Evolutionary conservation across 2,888 invertebrate genomes (phyloP), one percentile per base, ranked within the genome.

Genomic region (Himalopsyche kuldschensis): DNA sequence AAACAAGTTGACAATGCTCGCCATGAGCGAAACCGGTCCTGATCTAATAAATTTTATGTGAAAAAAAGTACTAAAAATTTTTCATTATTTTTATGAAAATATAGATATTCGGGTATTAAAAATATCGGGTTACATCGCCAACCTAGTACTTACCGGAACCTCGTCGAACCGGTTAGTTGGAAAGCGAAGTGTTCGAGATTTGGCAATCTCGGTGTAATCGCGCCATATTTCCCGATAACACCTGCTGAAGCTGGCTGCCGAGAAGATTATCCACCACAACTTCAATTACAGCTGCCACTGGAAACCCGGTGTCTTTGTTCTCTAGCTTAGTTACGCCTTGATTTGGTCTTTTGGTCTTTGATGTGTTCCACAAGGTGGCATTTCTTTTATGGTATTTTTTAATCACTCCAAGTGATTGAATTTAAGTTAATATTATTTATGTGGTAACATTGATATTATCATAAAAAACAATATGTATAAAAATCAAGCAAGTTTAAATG

Each of bases 211-310:
- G 69, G 69, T 69, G 69, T 69, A 69, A 69, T 69, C 27, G 30
- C 69, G 69, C 69, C 69, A 69, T 69, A 69, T 69, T 69, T 69
- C 69, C 69, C 69, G 69, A 69, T 69, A 69, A 69, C 69, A 69
- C 69, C 69, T 69, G 69, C 27, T 15, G 69, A 69, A 30, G 6
- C 30, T 69, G 30, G 69, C 27, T 69, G 69, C 69, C 30, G 69
- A 27, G 69, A 27, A 30, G 69, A 69, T 69, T 69, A 69, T 24
- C 20, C 30, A 27, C 69, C 69, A 27, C 69, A 69, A 69, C 69
- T 69, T 69, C 69, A 69, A 69, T 69, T 69, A 69, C 69, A 27
- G 24, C 69, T 27, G 69, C 24, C 69, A 69, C 69, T 69, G 24
- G 27, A 27, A 69, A 30, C 69, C 27, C 69, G 69, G 24, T 15